These are phyloP conservation scores for Mamestra brassicae DNA, from an alignment of 2,888 invertebrate genomes.

Conservation along the genomic window DNA sequence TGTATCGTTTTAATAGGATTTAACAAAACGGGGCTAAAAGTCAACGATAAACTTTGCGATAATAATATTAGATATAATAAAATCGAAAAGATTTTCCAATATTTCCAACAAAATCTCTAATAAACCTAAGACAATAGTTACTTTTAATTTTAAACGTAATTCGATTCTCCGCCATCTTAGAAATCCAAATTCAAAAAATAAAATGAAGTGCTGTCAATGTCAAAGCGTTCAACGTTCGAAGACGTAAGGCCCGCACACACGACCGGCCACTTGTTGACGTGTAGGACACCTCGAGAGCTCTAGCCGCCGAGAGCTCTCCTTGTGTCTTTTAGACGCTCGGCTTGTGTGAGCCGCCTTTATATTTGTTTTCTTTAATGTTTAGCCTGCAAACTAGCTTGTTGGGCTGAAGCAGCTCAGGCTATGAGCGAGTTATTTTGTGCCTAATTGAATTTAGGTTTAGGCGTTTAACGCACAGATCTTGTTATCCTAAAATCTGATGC, in stretches of 20 bases:
- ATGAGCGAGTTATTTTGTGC: background rate
- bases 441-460: background rate
- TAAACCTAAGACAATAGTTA: background rate
- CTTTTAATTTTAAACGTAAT: background rate
- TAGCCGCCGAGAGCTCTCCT: conserved; percentile 81
- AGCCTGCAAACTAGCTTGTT: conserved; percentile 29
- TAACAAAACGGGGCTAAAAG: conserved; percentile 52
- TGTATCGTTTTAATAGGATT: conserved; percentile 62
- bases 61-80: conserved; percentile 35
- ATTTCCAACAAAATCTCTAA: background rate
- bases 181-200: conserved; percentile 24
- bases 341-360: conserved; percentile 52
- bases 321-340: conserved; percentile 79
- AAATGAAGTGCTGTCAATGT: conserved; percentile 16
- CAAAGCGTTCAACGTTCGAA: conserved; percentile 59
- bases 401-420: conserved; percentile 5
- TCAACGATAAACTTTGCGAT: conserved; percentile 52
- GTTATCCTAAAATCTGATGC: background rate
- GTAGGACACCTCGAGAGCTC: conserved; percentile 81
- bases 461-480: background rate
- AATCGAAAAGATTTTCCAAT: conserved; percentile 32
- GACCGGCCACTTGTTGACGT: conserved; percentile 86
- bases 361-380: conserved; percentile 59
- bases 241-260: conserved; percentile 69
- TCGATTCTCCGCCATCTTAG: conserved; percentile 4